Evolutionary conservation across 35 echinoderm and acorn worm genomes (phyloP).

Genomic region (Hemicentrotus pulcherrimus): DNA sequence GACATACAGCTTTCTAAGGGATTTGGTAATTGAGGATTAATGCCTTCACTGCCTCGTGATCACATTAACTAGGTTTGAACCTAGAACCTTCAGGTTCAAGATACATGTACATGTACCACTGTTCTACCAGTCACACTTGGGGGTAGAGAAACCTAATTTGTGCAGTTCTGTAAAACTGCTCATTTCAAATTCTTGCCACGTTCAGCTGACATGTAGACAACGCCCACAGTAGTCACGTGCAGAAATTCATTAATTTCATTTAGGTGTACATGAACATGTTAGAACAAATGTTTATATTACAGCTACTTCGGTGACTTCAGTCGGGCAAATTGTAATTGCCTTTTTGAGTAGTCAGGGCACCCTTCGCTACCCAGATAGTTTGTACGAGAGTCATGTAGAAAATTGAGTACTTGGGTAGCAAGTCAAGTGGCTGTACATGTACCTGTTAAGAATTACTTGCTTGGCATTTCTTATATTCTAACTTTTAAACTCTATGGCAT

Average conservation of each 20-base stretch:
- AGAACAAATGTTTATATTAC: not conserved
- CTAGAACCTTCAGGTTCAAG: too few species aligned
- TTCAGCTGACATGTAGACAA: too few species aligned
- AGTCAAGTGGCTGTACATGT: not conserved
- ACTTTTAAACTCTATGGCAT: not conserved
- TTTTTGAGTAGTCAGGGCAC: not conserved
- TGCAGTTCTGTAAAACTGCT: too few species aligned
- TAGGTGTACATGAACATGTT: not conserved
- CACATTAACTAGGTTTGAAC: too few species aligned
- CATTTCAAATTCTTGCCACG: too few species aligned
- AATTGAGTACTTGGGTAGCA: not conserved
- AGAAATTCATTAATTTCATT: not conserved
- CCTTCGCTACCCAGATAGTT: not conserved
- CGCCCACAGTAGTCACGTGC: too few species aligned
- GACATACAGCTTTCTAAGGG: too few species aligned
- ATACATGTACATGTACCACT: too few species aligned
- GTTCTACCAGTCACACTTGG: too few species aligned
- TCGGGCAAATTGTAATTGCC: not conserved
- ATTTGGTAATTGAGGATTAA: too few species aligned
- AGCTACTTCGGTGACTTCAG: not conserved
- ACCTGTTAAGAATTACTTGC: not conserved
- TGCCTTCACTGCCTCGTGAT: too few species aligned
- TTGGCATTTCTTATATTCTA: not conserved
- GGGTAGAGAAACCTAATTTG: too few species aligned
- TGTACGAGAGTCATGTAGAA: not conserved